phyloP scores from a whole-genome alignment of 30 jellyfish, hydroid and myxozoan genomes.

The Chrysaora quinquecirrha region DNA sequence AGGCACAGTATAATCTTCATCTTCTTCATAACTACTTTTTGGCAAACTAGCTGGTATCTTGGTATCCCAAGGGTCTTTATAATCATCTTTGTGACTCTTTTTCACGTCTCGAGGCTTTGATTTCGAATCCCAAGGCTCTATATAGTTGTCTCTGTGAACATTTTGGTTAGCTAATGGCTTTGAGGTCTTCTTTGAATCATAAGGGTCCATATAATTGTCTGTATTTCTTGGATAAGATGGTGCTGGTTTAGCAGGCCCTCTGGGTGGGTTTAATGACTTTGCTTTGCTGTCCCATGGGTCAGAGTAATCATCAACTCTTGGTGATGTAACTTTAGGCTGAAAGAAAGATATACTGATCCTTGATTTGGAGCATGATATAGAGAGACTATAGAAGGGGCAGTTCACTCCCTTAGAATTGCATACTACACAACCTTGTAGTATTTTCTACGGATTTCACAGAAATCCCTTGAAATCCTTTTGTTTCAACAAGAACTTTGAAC shows the following conservation, averaged over 20 bases:
- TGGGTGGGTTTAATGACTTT: background rate
- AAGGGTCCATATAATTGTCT: slow-evolving; percentile 69
- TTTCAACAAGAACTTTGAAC: too few species aligned
- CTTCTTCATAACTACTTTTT: slow-evolving; percentile 84
- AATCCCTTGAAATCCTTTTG: too few species aligned
- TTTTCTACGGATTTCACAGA: background rate
- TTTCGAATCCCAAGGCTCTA: slow-evolving; percentile 93
- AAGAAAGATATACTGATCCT: background rate
- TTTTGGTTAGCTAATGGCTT: slow-evolving; percentile 9
- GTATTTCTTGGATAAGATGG: slow-evolving; percentile 10
- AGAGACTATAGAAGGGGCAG: background rate
- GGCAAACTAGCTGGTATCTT: slow-evolving; percentile 67
- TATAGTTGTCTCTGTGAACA: slow-evolving; percentile 65
- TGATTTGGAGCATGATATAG: background rate
- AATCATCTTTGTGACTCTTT: slow-evolving; percentile 66
- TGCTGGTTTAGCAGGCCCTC: slow-evolving; percentile 3
- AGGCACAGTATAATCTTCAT: slow-evolving; percentile 90
- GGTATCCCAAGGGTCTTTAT: slow-evolving; percentile 94
- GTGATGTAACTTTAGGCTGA: slow-evolving; percentile 37
- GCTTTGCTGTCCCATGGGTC: slow-evolving; percentile 94
- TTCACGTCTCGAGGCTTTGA: slow-evolving; percentile 57
- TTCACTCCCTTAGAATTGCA: too few species aligned
- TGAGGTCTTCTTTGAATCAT: slow-evolving; percentile 39
- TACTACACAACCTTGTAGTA: background rate
- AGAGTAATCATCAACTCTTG: slow-evolving; percentile 59